Evolutionary conservation across 2,797 vertebrate species (phyloP), one percentile per base, ranked within the genome.

Genomic region (Catharus ustulatus): DNA sequence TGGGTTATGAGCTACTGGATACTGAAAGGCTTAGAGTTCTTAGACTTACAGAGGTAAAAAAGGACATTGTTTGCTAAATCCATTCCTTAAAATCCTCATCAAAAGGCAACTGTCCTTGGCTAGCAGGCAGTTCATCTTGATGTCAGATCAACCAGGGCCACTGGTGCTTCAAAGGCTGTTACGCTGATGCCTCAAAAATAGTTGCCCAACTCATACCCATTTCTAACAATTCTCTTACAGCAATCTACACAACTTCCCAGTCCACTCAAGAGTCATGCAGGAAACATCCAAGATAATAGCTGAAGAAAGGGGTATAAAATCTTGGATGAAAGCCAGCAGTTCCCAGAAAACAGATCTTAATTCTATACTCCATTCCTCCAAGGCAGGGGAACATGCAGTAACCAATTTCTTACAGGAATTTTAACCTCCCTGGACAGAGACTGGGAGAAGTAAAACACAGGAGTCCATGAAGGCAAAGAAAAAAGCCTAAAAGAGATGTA

Each of bases 281-380:
- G 32, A 66, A 92, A 87, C 62, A 88, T 73, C 4, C 63, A 75
- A 46, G 55, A 63, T 32, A 40, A 73, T 57, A 91, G 63, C 43
- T 91, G 66, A 92, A 81, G 40, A 89, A 87, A 76, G 11, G 8
- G 29, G 48, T 49, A 45, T 64, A 87, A 96, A 86, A 79, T 36
- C 30, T n/a, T 88, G 46, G 46, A 75, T n/a, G 54, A 83, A 75
- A 78, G 43, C 27, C 58, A 80, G 43, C 32, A 80, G 72, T 45
- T 82, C 34, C 90, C 86, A 93, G 63, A 80, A 95, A 89, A 75
- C 21, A 77, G 29, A 81, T 68, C 68, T 85, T 58, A 74, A 80
- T 63, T 87, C 76, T 57, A 15, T 12, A 81, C 15, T 90, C 61
- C 43, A 10, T 29, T 89, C 36, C 57, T 77, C 21, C 45, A 86